These are phyloP conservation scores for Apocheima hispidaria DNA, from an alignment of 2,888 invertebrate species.

Conservation along the genomic window DNA sequence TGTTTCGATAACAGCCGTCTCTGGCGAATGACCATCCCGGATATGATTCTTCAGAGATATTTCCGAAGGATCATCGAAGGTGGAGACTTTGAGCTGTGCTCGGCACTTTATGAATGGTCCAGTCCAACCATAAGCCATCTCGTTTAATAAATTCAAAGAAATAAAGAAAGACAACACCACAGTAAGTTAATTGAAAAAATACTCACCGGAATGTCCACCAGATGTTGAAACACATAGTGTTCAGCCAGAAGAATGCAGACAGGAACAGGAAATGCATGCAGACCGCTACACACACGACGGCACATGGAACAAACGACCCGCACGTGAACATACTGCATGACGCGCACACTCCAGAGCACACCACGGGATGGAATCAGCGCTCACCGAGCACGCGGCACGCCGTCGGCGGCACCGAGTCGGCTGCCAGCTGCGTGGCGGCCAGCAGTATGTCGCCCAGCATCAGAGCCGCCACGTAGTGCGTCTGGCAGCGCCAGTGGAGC, in stretches of 20 bases:
- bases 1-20: no score
- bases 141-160: not conserved
- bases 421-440: slow-evolving; percentile 91
- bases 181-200: not conserved
- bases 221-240: slow-evolving; percentile 97
- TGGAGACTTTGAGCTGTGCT: no score
- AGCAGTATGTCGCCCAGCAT: slow-evolving; percentile 93
- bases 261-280: slow-evolving; percentile 95
- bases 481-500: slow-evolving; percentile 95
- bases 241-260: slow-evolving; percentile 96
- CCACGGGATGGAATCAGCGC: slow-evolving; percentile 50
- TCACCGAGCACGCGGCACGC: slow-evolving; percentile 90
- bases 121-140: not conserved
- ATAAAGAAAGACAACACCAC: not conserved
- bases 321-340: slow-evolving; percentile 23
- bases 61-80: no score
- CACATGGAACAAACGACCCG: slow-evolving; percentile 57
- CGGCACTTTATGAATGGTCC: no score
- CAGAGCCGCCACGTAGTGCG: slow-evolving; percentile 93
- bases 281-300: slow-evolving; percentile 87
- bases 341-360: slow-evolving; percentile 13
- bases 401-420: slow-evolving; percentile 85
- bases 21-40: no score
- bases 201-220: slow-evolving; percentile 97
- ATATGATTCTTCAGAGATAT: no score